phyloP scores from a whole-genome alignment of 2,797 vertebrate species.

The Mus minutoides region DNA sequence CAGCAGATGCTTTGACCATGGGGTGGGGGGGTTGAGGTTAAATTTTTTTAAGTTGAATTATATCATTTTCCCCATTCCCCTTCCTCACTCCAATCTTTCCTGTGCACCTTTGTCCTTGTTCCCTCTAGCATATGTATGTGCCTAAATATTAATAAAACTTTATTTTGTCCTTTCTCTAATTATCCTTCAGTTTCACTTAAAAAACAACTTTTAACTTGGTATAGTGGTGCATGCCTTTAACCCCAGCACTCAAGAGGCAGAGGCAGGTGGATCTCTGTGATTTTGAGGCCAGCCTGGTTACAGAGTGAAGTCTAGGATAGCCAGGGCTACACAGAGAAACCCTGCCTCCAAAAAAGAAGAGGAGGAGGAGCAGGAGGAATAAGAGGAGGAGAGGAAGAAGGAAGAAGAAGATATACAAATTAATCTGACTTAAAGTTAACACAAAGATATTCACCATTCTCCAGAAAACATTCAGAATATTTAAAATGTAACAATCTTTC shows the following conservation, averaged over 20 bases:
- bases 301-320: not conserved
- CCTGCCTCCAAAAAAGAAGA: not conserved
- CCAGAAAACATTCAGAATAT: not conserved
- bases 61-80: not conserved
- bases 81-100: not conserved
- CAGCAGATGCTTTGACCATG: not conserved
- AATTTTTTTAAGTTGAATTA: not conserved
- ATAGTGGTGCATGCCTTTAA: not conserved
- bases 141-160: not conserved
- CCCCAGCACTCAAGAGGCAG: not conserved
- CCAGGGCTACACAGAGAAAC: not conserved
- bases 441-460: slow-evolving; percentile 13
- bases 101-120: not conserved
- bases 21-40: too few species aligned
- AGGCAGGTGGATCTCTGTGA: not conserved
- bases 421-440: not conserved
- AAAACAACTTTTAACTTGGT: not conserved
- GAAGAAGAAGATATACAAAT: not conserved
- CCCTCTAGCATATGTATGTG: not conserved
- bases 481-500: not conserved
- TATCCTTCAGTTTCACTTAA: not conserved
- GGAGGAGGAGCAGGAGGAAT: too few species aligned
- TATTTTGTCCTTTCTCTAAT: not conserved
- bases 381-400: too few species aligned
- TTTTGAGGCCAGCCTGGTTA: not conserved